Base-by-base conservation (phyloP, 1,140 invertebrate species). In the Chrysomallon squamiferum region DNA sequence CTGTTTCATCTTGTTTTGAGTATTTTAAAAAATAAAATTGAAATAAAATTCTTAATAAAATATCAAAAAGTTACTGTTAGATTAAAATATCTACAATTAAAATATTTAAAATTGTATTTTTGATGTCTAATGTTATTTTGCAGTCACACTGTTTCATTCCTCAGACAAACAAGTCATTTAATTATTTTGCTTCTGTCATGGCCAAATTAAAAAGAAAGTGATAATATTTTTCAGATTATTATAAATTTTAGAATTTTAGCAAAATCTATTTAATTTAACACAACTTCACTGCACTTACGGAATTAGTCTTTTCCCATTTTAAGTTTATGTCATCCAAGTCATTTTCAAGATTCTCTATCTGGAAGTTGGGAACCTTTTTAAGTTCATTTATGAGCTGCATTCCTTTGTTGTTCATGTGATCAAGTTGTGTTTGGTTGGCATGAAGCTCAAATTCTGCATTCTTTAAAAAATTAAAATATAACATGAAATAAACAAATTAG, bases 251-350 rank as follows among this genome's bases (percentile, higher is more conserved):
- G n/a, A n/a, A n/a, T n/a, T n/a, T n/a, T n/a, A n/a, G n/a, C n/a
- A n/a, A n/a, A n/a, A n/a, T n/a, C n/a, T n/a, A n/a, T n/a, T n/a
- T n/a, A n/a, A n/a, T n/a, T n/a, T n/a, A n/a, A n/a, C n/a, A n/a
- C n/a, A n/a, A n/a, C n/a, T n/a, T n/a, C 25, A 6, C n/a, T 43
- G 4, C 18, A 69, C 68, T 72, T 65, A 90, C 88, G 65, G 92
- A 89, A 73, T 92, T 90, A 18, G 89, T 86, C 56, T 90, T 89
- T 72, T 93, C 90, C 90, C 93, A 96, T n/a, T 89, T 86, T 29
- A 90, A 88, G 71, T 86, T 84, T 47, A 84, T 68, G 15, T 75
- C 69, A 49, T 81, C 75, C 27, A 84, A 72, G 62, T 86, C 81
- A 60, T 77, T 66, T 65, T 83, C 78, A 32, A 88, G 62, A 87